Conservation (phyloP, 92 coral and sea anemone species). For the Epizoanthus scotinus region DNA sequence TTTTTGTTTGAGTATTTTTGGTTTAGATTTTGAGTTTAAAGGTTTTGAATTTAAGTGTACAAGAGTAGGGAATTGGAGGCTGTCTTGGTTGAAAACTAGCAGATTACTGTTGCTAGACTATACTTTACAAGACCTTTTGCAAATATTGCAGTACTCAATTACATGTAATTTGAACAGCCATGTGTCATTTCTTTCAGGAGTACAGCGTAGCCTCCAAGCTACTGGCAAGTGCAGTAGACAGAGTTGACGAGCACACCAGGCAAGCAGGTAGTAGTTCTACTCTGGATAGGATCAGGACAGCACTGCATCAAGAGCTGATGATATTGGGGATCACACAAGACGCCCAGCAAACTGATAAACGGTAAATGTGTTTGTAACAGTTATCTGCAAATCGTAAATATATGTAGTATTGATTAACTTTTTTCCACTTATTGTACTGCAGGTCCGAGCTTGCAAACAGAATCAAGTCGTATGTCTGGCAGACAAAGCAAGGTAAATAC, state of each 20-base stretch:
- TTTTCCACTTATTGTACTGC: constrained; percentile 3
- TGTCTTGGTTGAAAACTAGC: too few relatives aligned
- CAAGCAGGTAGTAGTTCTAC: constrained; percentile 39
- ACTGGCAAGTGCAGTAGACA: constrained; percentile 65
- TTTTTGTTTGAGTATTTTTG: too few relatives aligned
- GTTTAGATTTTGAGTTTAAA: too few relatives aligned
- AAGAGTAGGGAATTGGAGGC: too few relatives aligned
- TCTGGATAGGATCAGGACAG: constrained; percentile 67
- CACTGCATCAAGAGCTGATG: constrained; percentile 81
- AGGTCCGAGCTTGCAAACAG: constrained; percentile 60
- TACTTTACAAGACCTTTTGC: too few relatives aligned
- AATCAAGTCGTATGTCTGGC: constrained; percentile 78
- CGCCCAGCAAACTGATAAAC: constrained; percentile 40
- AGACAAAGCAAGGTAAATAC: constrained; percentile 38
- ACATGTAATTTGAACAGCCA: not conserved
- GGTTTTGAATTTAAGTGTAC: too few relatives aligned
- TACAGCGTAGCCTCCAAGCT: constrained; percentile 58
- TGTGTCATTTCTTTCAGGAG: constrained; percentile 43
- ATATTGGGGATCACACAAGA: constrained; percentile 64
- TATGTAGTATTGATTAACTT: too few relatives aligned
- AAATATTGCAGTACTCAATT: not conserved
- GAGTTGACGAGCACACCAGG: constrained; percentile 48
- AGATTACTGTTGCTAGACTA: too few relatives aligned
- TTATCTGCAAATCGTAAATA: too few relatives aligned
- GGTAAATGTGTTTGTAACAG: constrained; percentile 25